A percentile compares a stretch with the other conserved stretches of the same genome.
These are phyloP conservation scores for roundworm (Caenorhabditis elegans) DNA, from an alignment of 1,140 invertebrate genomes.

Conservation along the genomic window WBcel235 BX284604.4:12703501-12704000, in stretches of 20 bases:
- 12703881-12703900: neutral
- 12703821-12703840: neutral
- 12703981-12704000: slow-evolving; percentile 7
- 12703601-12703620: slow-evolving; percentile 11
- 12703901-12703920: slow-evolving; percentile 1
- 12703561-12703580: slow-evolving; percentile 8
- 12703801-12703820: neutral
- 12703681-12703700: neutral
- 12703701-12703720: neutral
- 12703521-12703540: neutral
- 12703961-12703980: neutral
- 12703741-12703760: neutral
- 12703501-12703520: slow-evolving; percentile 12
- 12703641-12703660: neutral
- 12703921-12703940: neutral
- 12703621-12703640: neutral
- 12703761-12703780: neutral
- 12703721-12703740: slow-evolving; percentile 12
- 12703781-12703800: neutral
- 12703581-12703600: slow-evolving; percentile 1
- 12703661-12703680: neutral
- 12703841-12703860: no score
- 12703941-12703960: neutral
- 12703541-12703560: slow-evolving; percentile 2
- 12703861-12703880: slow-evolving; percentile 22